Base-by-base conservation (phyloP, 2,797 vertebrate species). In the Lagodon rhomboides region DNA sequence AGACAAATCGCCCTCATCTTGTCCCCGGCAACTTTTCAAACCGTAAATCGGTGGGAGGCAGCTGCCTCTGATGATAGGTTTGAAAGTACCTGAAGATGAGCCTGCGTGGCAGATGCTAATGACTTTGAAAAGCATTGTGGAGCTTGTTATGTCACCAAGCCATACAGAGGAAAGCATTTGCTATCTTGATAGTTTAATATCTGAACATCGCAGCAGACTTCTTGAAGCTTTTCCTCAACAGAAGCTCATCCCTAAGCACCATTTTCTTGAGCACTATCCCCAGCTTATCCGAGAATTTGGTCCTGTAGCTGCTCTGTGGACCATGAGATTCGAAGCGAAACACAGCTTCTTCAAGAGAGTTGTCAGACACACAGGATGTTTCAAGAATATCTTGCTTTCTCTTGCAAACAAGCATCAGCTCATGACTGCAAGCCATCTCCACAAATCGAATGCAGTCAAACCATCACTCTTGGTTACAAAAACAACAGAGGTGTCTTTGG, bases 351-450 rank as follows among this genome's bases (percentile, higher is more conserved):
- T 61, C 7, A 61, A 61, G 59, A 59, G 17, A 58, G 22, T 69
- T 47, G 53, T 69, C n/a, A 69, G 67, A n/a, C 64, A 61, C 68
- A 69, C 61, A 27, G 74, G 44, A 65, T 55, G 66, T 60, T 70
- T 70, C 68, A 46, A 25, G 56, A 70, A 70, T 47, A 70, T 60
- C 55, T 30, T 71, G 56, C 27, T 63, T 30, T 46, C 44, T 22
- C 68, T 60, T 30, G 55, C 68, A 71, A 49, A 22, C 17, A 81
- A 79, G 53, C 76, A 69, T 60, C 75, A 79, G 71, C 64, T 88
- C 46, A 77, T 87, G 69, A 47, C 58, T 55, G 70, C 66, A 68
- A n/a, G 46, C 55, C 74, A 77, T 49, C 56, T 70, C 68, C 68
- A 70, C 1, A 16, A 54, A 44, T 53, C 49, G 20, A 54, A 70